These are phyloP conservation scores for Teleiodes luculella DNA, from an alignment of 2,888 invertebrate genomes.

Conservation along the genomic window DNA sequence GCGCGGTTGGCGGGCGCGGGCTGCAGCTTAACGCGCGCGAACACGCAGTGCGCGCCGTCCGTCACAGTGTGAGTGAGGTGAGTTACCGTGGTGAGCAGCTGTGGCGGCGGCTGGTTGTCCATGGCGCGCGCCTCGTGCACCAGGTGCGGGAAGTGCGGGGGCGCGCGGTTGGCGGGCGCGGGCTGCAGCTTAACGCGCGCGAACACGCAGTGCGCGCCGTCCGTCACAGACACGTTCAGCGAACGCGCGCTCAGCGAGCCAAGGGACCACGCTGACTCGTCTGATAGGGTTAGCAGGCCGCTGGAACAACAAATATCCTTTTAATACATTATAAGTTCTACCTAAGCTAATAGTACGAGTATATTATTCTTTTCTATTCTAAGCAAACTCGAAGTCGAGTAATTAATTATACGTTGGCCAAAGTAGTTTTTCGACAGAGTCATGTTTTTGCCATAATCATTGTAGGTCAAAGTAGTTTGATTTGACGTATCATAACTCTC, in stretches of 20 bases:
- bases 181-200: constrained; percentile 88
- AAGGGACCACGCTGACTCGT: constrained; percentile 74
- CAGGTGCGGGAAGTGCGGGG: constrained; percentile 88
- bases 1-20: constrained; percentile 86
- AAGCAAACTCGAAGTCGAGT: too few relatives aligned
- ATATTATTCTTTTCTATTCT: too few relatives aligned
- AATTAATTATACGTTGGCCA: too few relatives aligned
- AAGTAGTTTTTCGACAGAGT: too few relatives aligned
- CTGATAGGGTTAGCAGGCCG: constrained; percentile 32
- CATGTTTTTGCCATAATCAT: too few relatives aligned
- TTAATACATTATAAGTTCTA: not conserved
- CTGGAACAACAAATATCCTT: not conserved
- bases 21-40: constrained; percentile 88
- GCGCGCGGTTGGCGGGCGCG: constrained; percentile 86
- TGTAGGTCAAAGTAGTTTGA: too few relatives aligned
- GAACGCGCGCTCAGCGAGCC: constrained; percentile 72
- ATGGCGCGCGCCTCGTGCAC: constrained; percentile 87
- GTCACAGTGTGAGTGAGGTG: too few relatives aligned
- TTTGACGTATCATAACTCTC: too few relatives aligned
- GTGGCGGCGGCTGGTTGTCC: constrained; percentile 89
- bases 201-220: constrained; percentile 96
- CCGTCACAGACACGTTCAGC: constrained; percentile 95
- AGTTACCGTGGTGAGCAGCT: constrained; percentile 82
- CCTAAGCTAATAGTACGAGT: too few relatives aligned
- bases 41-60: constrained; percentile 96